phyloP scores from a whole-genome alignment of 2,113 vertebrate genomes.

The Nycticorax nycticorax region DNA sequence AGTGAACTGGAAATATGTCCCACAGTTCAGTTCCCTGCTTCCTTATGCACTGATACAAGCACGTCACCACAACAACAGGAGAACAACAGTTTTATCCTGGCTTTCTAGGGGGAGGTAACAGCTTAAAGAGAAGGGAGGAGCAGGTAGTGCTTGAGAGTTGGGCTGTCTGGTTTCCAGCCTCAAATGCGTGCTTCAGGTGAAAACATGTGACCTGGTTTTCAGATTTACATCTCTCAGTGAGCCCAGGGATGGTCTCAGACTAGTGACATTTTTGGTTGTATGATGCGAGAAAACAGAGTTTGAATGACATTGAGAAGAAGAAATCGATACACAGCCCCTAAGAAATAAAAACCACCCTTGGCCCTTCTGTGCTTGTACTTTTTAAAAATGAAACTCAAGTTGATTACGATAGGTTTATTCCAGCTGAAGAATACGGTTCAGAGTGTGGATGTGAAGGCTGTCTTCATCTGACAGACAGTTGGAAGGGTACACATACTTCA shows the following conservation, averaged over 20 bases:
- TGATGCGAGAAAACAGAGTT: not conserved
- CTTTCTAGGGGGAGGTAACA: not conserved
- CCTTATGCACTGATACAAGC: not conserved
- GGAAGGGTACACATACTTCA: not conserved
- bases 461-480: not conserved
- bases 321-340: rapidly evolving
- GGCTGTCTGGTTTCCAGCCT: not conserved
- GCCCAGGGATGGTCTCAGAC: not conserved
- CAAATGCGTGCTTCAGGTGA: not conserved
- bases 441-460: not conserved
- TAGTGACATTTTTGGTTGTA: not conserved
- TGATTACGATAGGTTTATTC: not conserved
- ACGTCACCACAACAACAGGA: not conserved
- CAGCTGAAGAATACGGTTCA: not conserved
- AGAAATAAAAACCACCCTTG: not conserved
- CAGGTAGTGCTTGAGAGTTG: not conserved
- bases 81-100: not conserved
- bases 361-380: not conserved
- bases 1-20: not conserved
- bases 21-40: not conserved
- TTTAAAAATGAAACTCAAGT: not conserved
- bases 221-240: not conserved
- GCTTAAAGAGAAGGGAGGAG: not conserved
- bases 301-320: not conserved
- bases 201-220: not conserved